Conservation (phyloP, 1,140 invertebrate species). For the Babylonia areolata region DNA sequence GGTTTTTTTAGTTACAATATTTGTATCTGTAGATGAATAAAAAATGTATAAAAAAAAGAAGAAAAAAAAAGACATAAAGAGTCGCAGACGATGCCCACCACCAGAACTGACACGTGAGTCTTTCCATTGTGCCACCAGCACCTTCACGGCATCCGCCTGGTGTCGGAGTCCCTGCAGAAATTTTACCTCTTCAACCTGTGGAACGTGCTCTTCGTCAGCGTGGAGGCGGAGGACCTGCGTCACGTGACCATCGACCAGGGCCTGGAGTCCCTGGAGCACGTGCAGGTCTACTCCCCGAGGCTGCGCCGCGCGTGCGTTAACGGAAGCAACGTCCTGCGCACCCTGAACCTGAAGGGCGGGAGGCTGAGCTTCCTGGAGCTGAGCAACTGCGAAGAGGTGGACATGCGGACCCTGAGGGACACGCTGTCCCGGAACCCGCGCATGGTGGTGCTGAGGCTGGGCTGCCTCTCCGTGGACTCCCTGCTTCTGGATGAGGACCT, state of each 20-base stretch:
- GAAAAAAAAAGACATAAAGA: no score
- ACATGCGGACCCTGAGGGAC: constrained; percentile 59
- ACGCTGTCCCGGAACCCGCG: constrained; percentile 56
- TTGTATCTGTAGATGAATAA: no score
- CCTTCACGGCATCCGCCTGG: constrained; percentile 66
- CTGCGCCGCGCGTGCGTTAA: constrained; percentile 58
- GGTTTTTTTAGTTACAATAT: no score
- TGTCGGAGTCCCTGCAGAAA: constrained; percentile 65
- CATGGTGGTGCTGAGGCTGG: constrained; percentile 59
- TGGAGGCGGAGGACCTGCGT: constrained; percentile 56
- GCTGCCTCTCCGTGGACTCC: constrained; percentile 66
- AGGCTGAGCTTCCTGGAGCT: constrained; percentile 62
- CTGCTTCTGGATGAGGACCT: constrained; percentile 63
- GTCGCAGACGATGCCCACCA: no score
- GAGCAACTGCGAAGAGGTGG: constrained; percentile 66
- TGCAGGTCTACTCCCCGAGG: constrained; percentile 57
- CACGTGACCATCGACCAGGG: constrained; percentile 65
- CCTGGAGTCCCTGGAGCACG: constrained; percentile 66
- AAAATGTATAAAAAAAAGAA: no score
- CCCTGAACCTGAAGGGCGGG: constrained; percentile 59
- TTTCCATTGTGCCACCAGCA: constrained; percentile 64
- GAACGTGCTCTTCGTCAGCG: constrained; percentile 68
- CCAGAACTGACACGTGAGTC: no score
- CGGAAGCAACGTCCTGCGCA: constrained; percentile 62
- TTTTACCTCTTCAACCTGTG: constrained; percentile 68